Evolutionary conservation across 2,797 vertebrate genomes (phyloP).

Genomic region (Anolis apletophallus): DNA sequence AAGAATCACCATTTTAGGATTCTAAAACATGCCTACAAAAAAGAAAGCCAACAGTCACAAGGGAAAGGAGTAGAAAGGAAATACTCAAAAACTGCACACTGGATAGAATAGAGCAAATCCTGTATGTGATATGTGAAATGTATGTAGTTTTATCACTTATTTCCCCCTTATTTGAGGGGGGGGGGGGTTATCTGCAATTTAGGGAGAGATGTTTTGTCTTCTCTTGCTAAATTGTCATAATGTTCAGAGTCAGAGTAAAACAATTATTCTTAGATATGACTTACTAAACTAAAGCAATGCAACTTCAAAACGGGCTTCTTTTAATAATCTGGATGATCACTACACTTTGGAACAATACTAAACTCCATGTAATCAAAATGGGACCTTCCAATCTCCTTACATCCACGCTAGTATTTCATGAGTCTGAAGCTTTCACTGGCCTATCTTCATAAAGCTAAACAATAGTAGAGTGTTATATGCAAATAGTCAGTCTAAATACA

Average conservation of each 20-base stretch:
- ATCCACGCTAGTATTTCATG: neutral
- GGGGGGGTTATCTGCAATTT: too few relatives aligned
- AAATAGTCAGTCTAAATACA: neutral
- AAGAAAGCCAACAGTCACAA: neutral
- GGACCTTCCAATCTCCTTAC: neutral
- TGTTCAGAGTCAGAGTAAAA: neutral
- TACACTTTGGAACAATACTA: neutral
- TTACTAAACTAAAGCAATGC: neutral
- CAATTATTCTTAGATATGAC: neutral
- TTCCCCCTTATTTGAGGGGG: too few relatives aligned
- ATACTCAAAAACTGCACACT: neutral
- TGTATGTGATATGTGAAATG: neutral
- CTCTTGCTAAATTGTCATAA: neutral
- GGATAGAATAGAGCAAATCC: neutral
- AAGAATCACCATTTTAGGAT: too few relatives aligned
- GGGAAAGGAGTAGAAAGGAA: neutral
- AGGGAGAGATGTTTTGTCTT: too few relatives aligned
- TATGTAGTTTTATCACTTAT: too few relatives aligned
- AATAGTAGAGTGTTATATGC: neutral
- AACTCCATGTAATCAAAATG: neutral
- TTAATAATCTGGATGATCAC: neutral
- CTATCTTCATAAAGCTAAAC: neutral
- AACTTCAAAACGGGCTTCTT: neutral
- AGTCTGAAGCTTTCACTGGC: neutral
- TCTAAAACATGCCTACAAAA: too few relatives aligned